phyloP scores from a whole-genome alignment of 2,888 invertebrate species.

The Eilema caniola region DNA sequence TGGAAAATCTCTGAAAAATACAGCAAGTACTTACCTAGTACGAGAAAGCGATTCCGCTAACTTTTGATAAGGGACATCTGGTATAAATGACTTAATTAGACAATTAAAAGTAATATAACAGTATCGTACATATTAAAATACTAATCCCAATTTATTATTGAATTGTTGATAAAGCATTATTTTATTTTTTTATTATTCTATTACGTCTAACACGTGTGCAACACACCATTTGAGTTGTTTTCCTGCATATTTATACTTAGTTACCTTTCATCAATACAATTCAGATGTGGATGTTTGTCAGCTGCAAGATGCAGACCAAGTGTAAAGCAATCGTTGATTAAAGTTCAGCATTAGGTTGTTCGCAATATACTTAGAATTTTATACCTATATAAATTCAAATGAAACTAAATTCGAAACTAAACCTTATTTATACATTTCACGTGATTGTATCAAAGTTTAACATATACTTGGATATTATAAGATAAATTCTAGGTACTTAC shows the following conservation, averaged over 20 bases:
- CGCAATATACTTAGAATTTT: too few species aligned
- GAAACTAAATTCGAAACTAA: too few species aligned
- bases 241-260: too few species aligned
- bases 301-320: too few species aligned
- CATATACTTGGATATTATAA: too few species aligned
- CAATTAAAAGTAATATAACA: neutral
- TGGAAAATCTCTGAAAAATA: too few species aligned
- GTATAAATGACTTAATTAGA: neutral
- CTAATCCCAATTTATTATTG: neutral
- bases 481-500: too few species aligned
- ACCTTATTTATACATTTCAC: too few species aligned
- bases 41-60: neutral
- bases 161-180: neutral
- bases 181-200: neutral
- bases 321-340: too few species aligned
- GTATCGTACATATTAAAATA: neutral
- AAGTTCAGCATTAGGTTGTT: too few species aligned
- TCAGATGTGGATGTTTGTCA: neutral
- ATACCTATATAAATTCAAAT: too few species aligned
- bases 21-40: neutral
- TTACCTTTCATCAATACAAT: neutral
- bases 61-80: neutral
- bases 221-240: neutral
- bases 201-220: slow-evolving; percentile 1
- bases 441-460: too few species aligned